A percentile compares a stretch with the other conserved stretches of the same genome.
Conservation (phyloP, 2,888 invertebrate genomes). For the Athetis lepigone region DNA sequence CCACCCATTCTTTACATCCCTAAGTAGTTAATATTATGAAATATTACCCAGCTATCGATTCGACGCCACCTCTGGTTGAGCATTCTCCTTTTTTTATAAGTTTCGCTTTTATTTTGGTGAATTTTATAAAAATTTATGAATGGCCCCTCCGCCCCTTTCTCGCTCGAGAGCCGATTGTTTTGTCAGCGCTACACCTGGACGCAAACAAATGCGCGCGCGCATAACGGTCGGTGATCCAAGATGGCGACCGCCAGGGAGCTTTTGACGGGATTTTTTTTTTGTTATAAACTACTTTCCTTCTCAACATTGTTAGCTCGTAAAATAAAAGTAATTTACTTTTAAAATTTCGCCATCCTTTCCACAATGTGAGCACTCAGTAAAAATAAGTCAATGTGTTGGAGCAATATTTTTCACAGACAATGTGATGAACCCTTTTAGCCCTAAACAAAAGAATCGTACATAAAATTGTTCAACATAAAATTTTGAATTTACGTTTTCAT, state of each 20-base stretch:
- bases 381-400: conserved; percentile 35
- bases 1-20: conserved; percentile 85
- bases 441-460: conserved; percentile 47
- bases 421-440: conserved; percentile 39
- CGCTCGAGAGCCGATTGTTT: conserved; percentile 88
- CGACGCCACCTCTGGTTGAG: conserved; percentile 69
- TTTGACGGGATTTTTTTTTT: conserved; percentile 68
- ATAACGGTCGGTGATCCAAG: conserved; percentile 80
- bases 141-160: conserved; percentile 86
- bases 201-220: conserved; percentile 84
- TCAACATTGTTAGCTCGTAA: conserved; percentile 28
- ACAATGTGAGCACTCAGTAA: neutral
- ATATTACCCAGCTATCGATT: conserved; percentile 84
- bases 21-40: conserved; percentile 89
- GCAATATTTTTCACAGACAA: conserved; percentile 50
- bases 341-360: neutral
- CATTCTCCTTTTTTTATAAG: conserved; percentile 72
- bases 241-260: conserved; percentile 74
- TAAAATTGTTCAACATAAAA: conserved; percentile 46
- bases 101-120: conserved; percentile 82
- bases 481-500: conserved; percentile 56
- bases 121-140: conserved; percentile 86
- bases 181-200: conserved; percentile 89
- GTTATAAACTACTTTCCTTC: conserved; percentile 52
- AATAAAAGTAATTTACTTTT: conserved; percentile 22